phyloP scores from a whole-genome alignment of 2,888 invertebrate species.

The Microctonus aethiopoides region DNA sequence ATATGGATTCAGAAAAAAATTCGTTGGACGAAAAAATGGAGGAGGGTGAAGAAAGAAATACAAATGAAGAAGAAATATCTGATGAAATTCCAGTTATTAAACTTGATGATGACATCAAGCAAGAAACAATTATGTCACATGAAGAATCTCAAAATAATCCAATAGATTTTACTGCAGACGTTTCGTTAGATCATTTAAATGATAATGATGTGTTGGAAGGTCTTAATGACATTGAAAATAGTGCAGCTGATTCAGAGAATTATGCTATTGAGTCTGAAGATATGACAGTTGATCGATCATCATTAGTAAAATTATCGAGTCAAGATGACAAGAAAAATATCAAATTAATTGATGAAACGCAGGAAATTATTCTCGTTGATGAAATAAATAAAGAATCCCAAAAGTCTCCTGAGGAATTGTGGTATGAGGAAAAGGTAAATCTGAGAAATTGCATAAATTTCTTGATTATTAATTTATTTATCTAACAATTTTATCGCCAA shows the following conservation, averaged over 20 bases:
- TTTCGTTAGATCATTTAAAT: constrained; percentile 41
- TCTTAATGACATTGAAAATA: constrained; percentile 59
- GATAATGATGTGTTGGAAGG: constrained; percentile 36
- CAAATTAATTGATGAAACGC: constrained; percentile 8
- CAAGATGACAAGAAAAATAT: constrained; percentile 34
- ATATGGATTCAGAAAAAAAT: constrained; percentile 12
- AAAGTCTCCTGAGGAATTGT: constrained; percentile 43
- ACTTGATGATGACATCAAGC: background rate
- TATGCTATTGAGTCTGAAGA: constrained; percentile 40
- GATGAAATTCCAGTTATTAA: constrained; percentile 2
- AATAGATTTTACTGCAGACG: constrained; percentile 48
- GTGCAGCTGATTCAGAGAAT: constrained; percentile 48
- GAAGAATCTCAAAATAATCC: background rate
- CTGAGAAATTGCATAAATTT: constrained; percentile 5
- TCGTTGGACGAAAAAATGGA: background rate
- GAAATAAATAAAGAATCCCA: constrained; percentile 21
- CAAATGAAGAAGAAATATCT: constrained; percentile 12
- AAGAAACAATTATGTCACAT: background rate
- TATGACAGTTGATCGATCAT: constrained; percentile 25
- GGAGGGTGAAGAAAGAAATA: constrained; percentile 24
- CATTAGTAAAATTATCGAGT: constrained; percentile 5
- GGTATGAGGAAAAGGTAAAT: constrained; percentile 58
- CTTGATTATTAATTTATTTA: constrained; percentile 12
- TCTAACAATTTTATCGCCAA: constrained; percentile 20
- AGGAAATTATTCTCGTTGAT: constrained; percentile 19